phyloP scores from a whole-genome alignment of 2,888 invertebrate genomes.

The Alviniconcha strummeri region DNA sequence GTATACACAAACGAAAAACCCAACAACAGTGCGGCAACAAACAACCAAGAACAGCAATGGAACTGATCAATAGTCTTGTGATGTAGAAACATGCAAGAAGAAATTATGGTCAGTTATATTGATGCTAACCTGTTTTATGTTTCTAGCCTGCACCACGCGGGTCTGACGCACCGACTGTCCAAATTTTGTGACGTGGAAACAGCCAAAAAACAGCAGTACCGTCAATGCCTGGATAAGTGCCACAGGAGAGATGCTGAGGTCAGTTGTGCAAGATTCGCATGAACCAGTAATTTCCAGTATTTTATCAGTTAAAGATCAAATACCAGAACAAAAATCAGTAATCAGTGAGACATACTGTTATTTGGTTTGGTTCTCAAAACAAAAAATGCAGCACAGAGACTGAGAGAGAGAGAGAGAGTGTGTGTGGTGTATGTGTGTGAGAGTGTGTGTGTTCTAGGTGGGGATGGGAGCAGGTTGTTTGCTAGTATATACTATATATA shows the following conservation, averaged over 20 bases:
- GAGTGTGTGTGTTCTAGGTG: not conserved
- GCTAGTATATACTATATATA: too few species aligned
- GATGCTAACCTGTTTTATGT: conserved; percentile 8
- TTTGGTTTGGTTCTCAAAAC: too few species aligned
- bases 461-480: too few species aligned
- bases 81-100: too few species aligned
- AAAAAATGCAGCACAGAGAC: not conserved
- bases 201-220: conserved; percentile 55
- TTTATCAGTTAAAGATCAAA: too few species aligned
- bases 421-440: not conserved
- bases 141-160: conserved; percentile 57
- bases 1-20: too few species aligned
- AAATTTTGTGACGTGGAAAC: conserved; percentile 52
- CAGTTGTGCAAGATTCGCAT: conserved; percentile 4
- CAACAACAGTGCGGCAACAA: too few species aligned
- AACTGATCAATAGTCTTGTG: too few species aligned
- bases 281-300: too few species aligned
- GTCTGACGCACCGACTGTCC: conserved; percentile 52
- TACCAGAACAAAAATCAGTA: too few species aligned
- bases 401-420: not conserved
- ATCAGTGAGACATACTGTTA: too few species aligned
- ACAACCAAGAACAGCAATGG: too few species aligned
- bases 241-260: conserved; percentile 58
- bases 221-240: conserved; percentile 51
- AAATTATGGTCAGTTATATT: not conserved